phyloP scores from a whole-genome alignment of 37 sponge, comb jelly and placozoan genomes.

The Halichondria panicea region DNA sequence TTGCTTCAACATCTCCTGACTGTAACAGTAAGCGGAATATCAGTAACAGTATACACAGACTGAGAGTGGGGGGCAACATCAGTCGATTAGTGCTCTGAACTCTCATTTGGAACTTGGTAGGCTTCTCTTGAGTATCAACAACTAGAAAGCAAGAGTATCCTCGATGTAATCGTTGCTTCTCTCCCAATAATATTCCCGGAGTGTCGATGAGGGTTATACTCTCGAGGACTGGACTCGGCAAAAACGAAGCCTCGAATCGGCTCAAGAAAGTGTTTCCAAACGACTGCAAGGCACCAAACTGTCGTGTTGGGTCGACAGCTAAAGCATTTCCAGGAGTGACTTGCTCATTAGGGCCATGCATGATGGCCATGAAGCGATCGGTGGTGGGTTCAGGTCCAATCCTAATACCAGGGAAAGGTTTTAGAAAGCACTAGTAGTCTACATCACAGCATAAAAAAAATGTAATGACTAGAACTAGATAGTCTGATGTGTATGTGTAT shows the following conservation, averaged over 20 bases:
- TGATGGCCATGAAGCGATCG: conserved; percentile 95
- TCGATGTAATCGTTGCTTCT: conserved; percentile 91
- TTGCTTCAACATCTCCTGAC: too few relatives aligned
- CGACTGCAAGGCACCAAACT: conserved; percentile 81
- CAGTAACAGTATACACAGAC: too few relatives aligned
- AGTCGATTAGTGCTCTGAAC: too few relatives aligned
- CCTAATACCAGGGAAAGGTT: conserved; percentile 93
- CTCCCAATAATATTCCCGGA: conserved; percentile 96
- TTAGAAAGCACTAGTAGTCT: too few relatives aligned
- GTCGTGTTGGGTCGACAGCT: conserved; percentile 84
- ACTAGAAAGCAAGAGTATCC: too few relatives aligned
- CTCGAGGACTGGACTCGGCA: conserved; percentile 86
- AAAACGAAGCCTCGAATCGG: conserved; percentile 77
- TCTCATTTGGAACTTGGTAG: too few relatives aligned
- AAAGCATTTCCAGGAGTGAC: conserved; percentile 94
- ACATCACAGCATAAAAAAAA: too few relatives aligned
- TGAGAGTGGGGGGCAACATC: too few relatives aligned
- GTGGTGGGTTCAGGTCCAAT: conserved; percentile 99
- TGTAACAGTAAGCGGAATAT: too few relatives aligned
- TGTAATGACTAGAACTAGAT: too few relatives aligned
- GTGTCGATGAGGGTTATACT: conserved; percentile 95
- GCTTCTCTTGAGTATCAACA: too few relatives aligned
- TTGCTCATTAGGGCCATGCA: conserved; percentile 95
- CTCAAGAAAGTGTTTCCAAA: conserved; percentile 94
- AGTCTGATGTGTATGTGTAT: too few relatives aligned